phyloP scores from a whole-genome alignment of 2,888 invertebrate species.

The Nymphalis urticae region DNA sequence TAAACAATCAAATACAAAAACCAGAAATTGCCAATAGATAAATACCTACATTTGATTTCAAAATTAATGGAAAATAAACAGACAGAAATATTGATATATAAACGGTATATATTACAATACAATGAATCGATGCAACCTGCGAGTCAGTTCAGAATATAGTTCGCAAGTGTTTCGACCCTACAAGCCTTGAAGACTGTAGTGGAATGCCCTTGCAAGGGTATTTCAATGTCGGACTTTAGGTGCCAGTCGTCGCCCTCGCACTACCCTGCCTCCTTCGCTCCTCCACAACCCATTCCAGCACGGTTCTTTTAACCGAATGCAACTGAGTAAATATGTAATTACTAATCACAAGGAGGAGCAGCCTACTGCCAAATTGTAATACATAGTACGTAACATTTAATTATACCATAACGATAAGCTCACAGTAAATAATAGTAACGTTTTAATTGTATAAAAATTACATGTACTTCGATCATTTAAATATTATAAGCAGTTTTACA shows the following conservation, averaged over 20 bases:
- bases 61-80: too few species aligned
- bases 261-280: constrained; percentile 57
- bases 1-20: too few species aligned
- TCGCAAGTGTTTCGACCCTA: constrained; percentile 47
- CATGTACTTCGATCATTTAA: too few species aligned
- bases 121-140: constrained; percentile 23
- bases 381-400: neutral
- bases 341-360: constrained; percentile 41
- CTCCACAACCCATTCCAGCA: constrained; percentile 52
- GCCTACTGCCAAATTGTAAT: constrained; percentile 22
- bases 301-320: constrained; percentile 47
- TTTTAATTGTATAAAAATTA: too few species aligned
- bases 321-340: constrained; percentile 63
- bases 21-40: too few species aligned
- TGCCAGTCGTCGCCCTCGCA: constrained; percentile 75
- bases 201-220: constrained; percentile 77
- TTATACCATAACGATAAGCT: neutral
- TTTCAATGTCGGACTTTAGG: constrained; percentile 74
- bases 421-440: neutral
- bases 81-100: neutral
- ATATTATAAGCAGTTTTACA: too few species aligned
- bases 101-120: constrained; percentile 4
- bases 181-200: constrained; percentile 68
- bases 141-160: constrained; percentile 41
- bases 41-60: too few species aligned